Conservation (phyloP, 2,888 invertebrate species). For the Agrochola circellaris region DNA sequence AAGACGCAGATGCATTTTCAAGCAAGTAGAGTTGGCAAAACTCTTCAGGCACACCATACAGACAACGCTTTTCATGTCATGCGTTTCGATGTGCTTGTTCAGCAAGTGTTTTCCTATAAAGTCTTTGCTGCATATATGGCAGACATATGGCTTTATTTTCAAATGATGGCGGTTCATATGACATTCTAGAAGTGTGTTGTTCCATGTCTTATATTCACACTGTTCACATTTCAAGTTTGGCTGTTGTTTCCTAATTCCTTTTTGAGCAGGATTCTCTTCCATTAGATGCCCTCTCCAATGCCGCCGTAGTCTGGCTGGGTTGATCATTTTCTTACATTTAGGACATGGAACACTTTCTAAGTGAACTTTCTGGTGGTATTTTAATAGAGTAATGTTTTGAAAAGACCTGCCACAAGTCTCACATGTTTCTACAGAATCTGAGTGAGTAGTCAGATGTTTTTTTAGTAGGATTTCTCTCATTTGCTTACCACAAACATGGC, state of each 20-base stretch:
- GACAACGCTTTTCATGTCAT: constrained; percentile 62
- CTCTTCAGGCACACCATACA: constrained; percentile 73
- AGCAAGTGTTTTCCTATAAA: constrained; percentile 72
- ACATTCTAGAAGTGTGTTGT: constrained; percentile 66
- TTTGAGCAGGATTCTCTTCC: constrained; percentile 30
- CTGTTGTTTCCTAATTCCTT: constrained; percentile 22
- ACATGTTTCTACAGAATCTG: constrained; percentile 54
- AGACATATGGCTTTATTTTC: constrained; percentile 72
- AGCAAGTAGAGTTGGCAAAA: constrained; percentile 73
- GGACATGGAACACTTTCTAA: constrained; percentile 69
- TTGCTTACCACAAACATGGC: constrained; percentile 65
- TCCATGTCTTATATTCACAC: constrained; percentile 66
- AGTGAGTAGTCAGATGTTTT: constrained; percentile 65
- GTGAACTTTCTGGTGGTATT: constrained; percentile 71
- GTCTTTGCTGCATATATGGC: constrained; percentile 70
- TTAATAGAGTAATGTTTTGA: constrained; percentile 60
- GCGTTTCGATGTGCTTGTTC: constrained; percentile 70
- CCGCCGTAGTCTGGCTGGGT: constrained; percentile 64
- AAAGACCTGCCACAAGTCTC: constrained; percentile 73
- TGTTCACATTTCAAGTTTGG: constrained; percentile 58
- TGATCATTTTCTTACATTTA: constrained; percentile 68
- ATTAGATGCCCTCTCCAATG: constrained; percentile 70
- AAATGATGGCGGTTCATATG: constrained; percentile 73
- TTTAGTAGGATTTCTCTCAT: constrained; percentile 62
- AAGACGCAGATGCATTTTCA: constrained; percentile 75